Evolutionary conservation across 2,888 invertebrate genomes (phyloP), one percentile per base, ranked within the genome.

Genomic region (Syrphus vitripennis): DNA sequence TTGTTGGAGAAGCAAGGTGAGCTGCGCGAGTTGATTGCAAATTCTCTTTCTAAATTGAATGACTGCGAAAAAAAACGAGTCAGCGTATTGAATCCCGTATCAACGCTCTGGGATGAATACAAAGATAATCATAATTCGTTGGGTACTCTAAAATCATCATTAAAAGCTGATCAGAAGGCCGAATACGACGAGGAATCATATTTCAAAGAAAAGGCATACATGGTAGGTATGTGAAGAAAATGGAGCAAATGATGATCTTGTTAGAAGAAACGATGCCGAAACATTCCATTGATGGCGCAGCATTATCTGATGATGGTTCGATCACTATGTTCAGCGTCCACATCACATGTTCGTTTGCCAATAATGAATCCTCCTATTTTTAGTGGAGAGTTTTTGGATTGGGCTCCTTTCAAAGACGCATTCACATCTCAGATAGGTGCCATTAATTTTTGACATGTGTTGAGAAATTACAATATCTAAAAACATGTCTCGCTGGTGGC

Each of bases 1-100:
- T 42, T 65, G 12, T 67, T 76, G 37, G 45, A 76, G 26, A 65
- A 76, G 55, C 57, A 76, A 37, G 24, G 40, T 12, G 67, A 69
- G 42, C 31, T 55, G 9, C 67, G 26, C 26, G 57, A 67, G 31
- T 53, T 67, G 40, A 57, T 76, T n/a, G 53, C 24, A 34, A 57
- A 57, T 45, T 53, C 76, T 9, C 24, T 76, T 21, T 19, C n/a
- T 53, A 76, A 57, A 24, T 34, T 76, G 16, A 76, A 65, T 37
- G 34, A 12, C 34, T 57, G 55, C 65, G 9, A 31, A 7, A 45
- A 37, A 31, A 57, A 16, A 76, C 14, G 19, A 16, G 7, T 67
- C 34, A 76, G 40, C 57, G 57, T 21, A 55, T 45, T 12, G 24
- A 75, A 40, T 75, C 74, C n/a, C 74, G 61, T 4, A 48, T 61